Conservation (phyloP, 1,140 invertebrate genomes). For the Aradophagus sp. region DNA sequence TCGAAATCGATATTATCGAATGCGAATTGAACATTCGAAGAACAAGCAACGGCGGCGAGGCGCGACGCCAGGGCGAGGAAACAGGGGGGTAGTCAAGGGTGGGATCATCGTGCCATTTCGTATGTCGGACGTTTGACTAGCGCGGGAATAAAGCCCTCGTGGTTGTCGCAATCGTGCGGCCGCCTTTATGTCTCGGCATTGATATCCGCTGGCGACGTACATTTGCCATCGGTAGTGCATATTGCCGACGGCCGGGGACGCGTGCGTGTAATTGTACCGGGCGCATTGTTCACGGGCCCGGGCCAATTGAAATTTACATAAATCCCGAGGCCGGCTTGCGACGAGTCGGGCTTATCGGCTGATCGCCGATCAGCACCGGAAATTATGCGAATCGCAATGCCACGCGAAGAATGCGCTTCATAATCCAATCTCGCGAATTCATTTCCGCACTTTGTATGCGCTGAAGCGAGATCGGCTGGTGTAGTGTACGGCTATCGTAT, state of each 20-base stretch:
- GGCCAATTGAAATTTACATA: slow-evolving; percentile 58
- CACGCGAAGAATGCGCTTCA: slow-evolving; percentile 60
- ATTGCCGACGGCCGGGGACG: slow-evolving; percentile 24
- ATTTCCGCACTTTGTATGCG: slow-evolving; percentile 59
- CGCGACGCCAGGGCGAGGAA: slow-evolving; percentile 10
- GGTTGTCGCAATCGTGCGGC: slow-evolving; percentile 29
- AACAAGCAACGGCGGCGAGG: slow-evolving; percentile 25
- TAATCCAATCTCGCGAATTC: slow-evolving; percentile 62
- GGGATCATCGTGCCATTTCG: too few species aligned
- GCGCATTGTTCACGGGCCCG: slow-evolving; percentile 45
- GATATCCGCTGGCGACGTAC: slow-evolving; percentile 51
- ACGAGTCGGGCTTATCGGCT: slow-evolving; percentile 57
- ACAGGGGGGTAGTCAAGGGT: too few species aligned
- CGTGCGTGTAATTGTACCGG: slow-evolving; percentile 37
- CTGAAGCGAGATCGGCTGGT: too few species aligned
- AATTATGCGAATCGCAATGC: slow-evolving; percentile 67
- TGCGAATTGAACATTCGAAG: slow-evolving; percentile 40
- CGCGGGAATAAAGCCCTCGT: slow-evolving; percentile 36
- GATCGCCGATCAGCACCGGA: slow-evolving; percentile 59
- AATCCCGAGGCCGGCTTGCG: slow-evolving; percentile 30
- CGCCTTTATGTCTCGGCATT: slow-evolving; percentile 44
- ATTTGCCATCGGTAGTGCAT: slow-evolving; percentile 38
- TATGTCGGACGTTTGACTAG: slow-evolving; percentile 41
- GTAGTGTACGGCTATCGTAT: slow-evolving; percentile 13
- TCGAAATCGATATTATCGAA: slow-evolving; percentile 40